Evolutionary conservation across 2,113 vertebrate genomes (phyloP).

Genomic region (Plectropomus leopardus): DNA sequence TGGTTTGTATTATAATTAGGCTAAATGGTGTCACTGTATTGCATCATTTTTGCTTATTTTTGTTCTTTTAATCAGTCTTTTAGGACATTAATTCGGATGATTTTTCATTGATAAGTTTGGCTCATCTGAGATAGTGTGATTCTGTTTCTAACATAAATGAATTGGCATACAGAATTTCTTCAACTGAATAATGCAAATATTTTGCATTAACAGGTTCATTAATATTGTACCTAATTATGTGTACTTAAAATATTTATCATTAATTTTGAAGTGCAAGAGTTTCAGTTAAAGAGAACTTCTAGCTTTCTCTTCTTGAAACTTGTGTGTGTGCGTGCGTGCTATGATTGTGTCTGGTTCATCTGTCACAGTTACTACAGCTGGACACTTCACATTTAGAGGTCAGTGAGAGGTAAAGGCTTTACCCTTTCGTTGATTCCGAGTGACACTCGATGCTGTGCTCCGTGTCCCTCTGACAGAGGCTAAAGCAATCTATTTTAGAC

Average conservation of each 20-base stretch:
- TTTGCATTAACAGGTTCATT: neutral
- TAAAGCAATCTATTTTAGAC: constrained; percentile 61
- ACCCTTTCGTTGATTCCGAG: constrained; percentile 58
- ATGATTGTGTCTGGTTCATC: constrained; percentile 61
- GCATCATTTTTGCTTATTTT: neutral
- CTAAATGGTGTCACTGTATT: neutral
- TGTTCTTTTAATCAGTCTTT: too few relatives aligned
- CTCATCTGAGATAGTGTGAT: too few relatives aligned
- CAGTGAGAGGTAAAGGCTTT: constrained; percentile 66
- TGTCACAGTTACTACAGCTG: constrained; percentile 61
- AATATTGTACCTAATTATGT: too few relatives aligned
- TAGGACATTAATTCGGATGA: too few relatives aligned
- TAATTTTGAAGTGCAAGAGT: neutral
- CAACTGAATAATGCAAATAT: neutral
- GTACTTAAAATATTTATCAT: neutral
- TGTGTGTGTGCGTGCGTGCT: constrained; percentile 44
- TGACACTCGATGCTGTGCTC: constrained; percentile 55
- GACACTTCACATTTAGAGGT: constrained; percentile 68
- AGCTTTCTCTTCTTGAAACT: constrained; percentile 8
- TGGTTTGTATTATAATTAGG: too few relatives aligned
- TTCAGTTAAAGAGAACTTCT: neutral
- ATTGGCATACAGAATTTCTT: neutral
- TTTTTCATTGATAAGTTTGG: neutral
- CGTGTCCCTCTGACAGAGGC: constrained; percentile 51
- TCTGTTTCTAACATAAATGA: too few relatives aligned